These are phyloP conservation scores for Microctenopoma lineatum DNA, from an alignment of 2,797 vertebrate genomes.

Conservation along the genomic window DNA sequence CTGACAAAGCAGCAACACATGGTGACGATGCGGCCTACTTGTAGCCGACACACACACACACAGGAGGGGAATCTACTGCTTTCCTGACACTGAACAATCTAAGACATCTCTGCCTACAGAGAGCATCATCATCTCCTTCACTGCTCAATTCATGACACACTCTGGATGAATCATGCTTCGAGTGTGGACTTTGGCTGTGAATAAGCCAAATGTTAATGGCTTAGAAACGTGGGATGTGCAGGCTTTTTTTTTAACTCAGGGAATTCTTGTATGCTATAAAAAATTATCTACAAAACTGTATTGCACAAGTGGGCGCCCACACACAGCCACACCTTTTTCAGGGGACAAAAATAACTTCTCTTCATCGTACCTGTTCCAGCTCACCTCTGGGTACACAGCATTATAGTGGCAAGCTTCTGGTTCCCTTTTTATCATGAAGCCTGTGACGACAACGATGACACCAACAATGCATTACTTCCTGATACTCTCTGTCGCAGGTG, in stretches of 20 bases:
- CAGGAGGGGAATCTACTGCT: conserved; percentile 24
- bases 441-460: conserved; percentile 30
- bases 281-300: background rate
- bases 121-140: conserved; percentile 22
- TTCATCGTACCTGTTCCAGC: background rate
- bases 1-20: conserved; percentile 46
- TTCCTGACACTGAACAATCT: conserved; percentile 17
- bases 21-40: conserved; percentile 36
- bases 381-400: background rate
- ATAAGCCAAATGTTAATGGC: background rate
- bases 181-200: background rate
- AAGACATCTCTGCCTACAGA: conserved; percentile 30
- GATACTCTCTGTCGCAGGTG: background rate
- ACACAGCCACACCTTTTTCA: background rate
- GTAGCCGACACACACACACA: conserved; percentile 7
- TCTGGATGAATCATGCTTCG: conserved; percentile 18
- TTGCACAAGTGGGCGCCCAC: background rate
- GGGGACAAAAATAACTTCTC: background rate
- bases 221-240: conserved; percentile 5
- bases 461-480: conserved; percentile 49
- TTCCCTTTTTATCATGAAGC: conserved; percentile 16
- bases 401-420: background rate
- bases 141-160: conserved; percentile 29
- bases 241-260: background rate
- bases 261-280: no score